Conservation (phyloP, 2,888 invertebrate genomes). For the Romanomermis culicivorax region DNA sequence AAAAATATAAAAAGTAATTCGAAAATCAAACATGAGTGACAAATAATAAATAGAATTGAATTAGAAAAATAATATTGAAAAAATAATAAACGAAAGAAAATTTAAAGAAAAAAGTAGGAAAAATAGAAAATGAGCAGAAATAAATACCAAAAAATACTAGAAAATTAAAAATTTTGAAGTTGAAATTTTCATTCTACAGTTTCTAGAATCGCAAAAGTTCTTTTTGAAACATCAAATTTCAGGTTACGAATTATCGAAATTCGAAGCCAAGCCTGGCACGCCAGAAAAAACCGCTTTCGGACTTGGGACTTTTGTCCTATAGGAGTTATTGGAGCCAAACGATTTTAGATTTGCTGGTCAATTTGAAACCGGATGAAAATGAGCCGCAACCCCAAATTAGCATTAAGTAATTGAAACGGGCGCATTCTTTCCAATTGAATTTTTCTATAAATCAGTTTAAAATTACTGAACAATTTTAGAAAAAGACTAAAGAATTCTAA, state of each 20-base stretch:
- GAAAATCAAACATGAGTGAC: too few species aligned
- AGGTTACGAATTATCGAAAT: conserved; percentile 37
- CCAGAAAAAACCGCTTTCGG: conserved; percentile 38
- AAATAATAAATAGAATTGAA: too few species aligned
- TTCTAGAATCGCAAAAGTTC: background rate
- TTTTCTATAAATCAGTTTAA: background rate
- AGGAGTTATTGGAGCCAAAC: conserved; percentile 37
- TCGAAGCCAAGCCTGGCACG: conserved; percentile 36
- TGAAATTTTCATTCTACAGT: too few species aligned
- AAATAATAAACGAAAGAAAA: too few species aligned
- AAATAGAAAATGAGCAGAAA: too few species aligned
- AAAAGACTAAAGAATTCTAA: too few species aligned
- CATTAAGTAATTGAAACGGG: conserved; percentile 49
- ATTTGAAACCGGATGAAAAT: conserved; percentile 60
- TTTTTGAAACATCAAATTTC: conserved; percentile 7
- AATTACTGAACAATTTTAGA: background rate
- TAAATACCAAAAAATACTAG: too few species aligned
- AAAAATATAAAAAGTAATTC: too few species aligned
- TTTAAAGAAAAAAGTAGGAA: too few species aligned
- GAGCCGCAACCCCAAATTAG: conserved; percentile 82
- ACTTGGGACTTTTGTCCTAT: conserved; percentile 35
- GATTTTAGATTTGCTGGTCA: conserved; percentile 56
- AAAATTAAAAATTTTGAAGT: too few species aligned
- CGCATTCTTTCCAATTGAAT: conserved; percentile 1
- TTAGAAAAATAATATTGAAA: too few species aligned